Percentiles rank a stretch among this genome's conserved stretches.
These are phyloP conservation scores for Toxotes chatareus DNA, from an alignment of 2,113 vertebrate genomes.

Conservation along the genomic window DNA sequence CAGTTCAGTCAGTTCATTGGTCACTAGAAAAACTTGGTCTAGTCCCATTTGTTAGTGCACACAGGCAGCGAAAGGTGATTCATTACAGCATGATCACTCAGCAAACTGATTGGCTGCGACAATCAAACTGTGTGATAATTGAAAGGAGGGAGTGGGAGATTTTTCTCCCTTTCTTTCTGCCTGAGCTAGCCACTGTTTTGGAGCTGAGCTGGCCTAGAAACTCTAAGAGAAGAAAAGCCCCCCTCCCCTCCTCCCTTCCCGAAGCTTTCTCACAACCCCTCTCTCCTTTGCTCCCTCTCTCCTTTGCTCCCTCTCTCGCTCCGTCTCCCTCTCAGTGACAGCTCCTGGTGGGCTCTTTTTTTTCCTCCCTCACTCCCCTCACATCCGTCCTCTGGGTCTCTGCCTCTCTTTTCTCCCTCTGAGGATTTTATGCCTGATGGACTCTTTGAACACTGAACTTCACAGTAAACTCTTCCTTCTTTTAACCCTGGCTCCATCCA, in stretches of 20 bases:
- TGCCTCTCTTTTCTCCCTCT: conserved; percentile 52
- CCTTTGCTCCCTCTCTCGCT: conserved; percentile 64
- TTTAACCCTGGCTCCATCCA: conserved; percentile 48
- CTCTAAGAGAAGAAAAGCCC: conserved; percentile 63
- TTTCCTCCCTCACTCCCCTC: conserved; percentile 58
- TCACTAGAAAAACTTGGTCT: conserved; percentile 2
- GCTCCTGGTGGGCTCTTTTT: conserved; percentile 73
- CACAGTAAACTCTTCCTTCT: conserved; percentile 58
- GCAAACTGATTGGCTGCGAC: conserved; percentile 66
- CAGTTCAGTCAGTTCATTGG: conserved; percentile 17
- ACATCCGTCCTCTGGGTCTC: conserved; percentile 73
- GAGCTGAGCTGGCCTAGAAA: conserved; percentile 68
- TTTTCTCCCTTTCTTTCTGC: conserved; percentile 56
- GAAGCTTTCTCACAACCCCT: conserved; percentile 69
- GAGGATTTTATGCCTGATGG: conserved; percentile 64
- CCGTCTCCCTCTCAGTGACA: conserved; percentile 65
- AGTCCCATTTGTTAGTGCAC: conserved; percentile 1
- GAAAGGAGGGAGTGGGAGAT: conserved; percentile 54
- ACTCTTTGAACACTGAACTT: conserved; percentile 70
- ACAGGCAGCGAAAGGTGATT: conserved; percentile 39
- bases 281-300: conserved; percentile 67
- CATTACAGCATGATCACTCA: conserved; percentile 40
- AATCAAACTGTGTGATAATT: conserved; percentile 72
- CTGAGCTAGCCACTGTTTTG: conserved; percentile 52
- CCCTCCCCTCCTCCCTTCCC: conserved; percentile 24